Evolutionary conservation across 2,113 vertebrate species (phyloP), one percentile per base, ranked within the genome.

Genomic region (Pollimyrus isidori): DNA sequence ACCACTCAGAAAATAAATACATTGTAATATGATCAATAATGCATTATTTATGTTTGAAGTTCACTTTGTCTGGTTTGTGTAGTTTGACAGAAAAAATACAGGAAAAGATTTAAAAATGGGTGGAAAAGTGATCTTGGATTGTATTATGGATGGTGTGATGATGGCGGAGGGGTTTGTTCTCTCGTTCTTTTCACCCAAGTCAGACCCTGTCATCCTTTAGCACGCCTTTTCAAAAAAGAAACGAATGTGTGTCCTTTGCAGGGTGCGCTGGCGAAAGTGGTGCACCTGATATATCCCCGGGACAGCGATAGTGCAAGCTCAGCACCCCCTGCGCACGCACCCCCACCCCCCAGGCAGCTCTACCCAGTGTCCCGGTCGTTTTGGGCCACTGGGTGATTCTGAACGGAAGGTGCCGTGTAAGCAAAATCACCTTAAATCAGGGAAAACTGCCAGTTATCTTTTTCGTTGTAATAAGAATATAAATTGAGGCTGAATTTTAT

Each of bases 401-500:
- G 84, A 88, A 88, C 90, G 62, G 82, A 86, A 90, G 87, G 82
- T 88, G 90, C 87, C 7, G 19, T 83, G 80, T 88, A 89, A 90
- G 90, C 90, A 90, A 85, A 90, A 86, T 90, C 87, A 53, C 62
- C 85, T 88, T 88, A 88, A 88, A 90, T 90, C 90, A 65, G 42
- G 30, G 53, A 86, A 90, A 90, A 90, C 86, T 91, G 92, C 26
- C 76, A 89, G 19, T 89, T 87, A 84, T 90, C 90, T 90, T 87
- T 84, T 89, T 65, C 87, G 90, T 91, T 49, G 88, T 89, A 73
- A 89, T 90, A 88, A 69, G 42, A 91, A 90, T 91, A 90, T 91
- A 88, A 93, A 92, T 91, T 90, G 85, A 92, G 90, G 89, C 76
- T 91, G 89, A 76, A 86, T 91, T 90, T 93, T 93, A 91, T 89